These are phyloP conservation scores for Parochlus steinenii DNA, from an alignment of 2,888 invertebrate species.

Conservation along the genomic window DNA sequence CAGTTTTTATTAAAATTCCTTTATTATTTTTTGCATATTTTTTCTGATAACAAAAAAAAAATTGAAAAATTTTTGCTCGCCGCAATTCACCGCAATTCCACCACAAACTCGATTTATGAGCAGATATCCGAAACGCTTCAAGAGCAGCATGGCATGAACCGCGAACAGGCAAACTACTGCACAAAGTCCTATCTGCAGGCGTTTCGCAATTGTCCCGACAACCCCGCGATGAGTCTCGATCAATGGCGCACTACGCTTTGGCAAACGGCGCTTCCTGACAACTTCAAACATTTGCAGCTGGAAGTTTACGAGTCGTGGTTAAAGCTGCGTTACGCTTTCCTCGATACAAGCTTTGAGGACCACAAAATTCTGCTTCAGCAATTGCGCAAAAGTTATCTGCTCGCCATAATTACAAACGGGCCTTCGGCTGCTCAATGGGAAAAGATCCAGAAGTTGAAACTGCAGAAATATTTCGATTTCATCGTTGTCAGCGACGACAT, in stretches of 20 bases:
- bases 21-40: no score
- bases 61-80: conserved; percentile 28
- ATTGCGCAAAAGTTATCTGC: conserved; percentile 53
- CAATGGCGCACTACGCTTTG: conserved; percentile 64
- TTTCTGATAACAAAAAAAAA: no score
- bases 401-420: conserved; percentile 74
- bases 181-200: conserved; percentile 53
- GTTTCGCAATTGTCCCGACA: conserved; percentile 69
- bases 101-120: no score
- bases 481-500: conserved; percentile 69
- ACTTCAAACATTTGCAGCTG: conserved; percentile 54
- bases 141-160: conserved; percentile 47
- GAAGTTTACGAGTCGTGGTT: conserved; percentile 64
- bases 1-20: no score
- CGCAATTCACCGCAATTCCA: conserved; percentile 35
- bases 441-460: conserved; percentile 54
- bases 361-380: conserved; percentile 48
- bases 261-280: conserved; percentile 58
- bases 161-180: conserved; percentile 44
- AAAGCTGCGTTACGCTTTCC: conserved; percentile 57
- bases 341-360: conserved; percentile 51
- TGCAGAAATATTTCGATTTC: conserved; percentile 59
- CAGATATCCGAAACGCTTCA: conserved; percentile 26
- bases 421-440: conserved; percentile 80
- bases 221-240: conserved; percentile 51